Base-by-base conservation (phyloP, 2,888 invertebrate species). In the Sinotaia quadrata region DNA sequence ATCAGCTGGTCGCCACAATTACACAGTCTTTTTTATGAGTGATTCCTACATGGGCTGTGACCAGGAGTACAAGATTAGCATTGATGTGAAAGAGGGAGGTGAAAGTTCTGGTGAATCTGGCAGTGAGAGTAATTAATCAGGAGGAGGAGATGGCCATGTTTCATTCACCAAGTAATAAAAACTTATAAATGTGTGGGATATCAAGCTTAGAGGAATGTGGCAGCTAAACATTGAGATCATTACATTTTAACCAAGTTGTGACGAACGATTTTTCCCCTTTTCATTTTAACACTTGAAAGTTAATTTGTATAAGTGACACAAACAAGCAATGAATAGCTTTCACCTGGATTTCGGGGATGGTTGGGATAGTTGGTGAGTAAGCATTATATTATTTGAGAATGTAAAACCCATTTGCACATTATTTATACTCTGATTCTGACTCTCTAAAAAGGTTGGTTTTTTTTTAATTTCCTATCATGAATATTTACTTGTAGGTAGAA, bases 31-130 rank as follows among this genome's bases (percentile, higher is more conserved):
- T 90, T 99, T 96, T 89, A 99, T 99, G 97, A 97, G 97, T 82
- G 99, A 99, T 89, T 95, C 98, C 0, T 99, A 99, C 89, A 92
- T 99, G 85, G 99, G 99, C 10, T 99, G 98, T 84, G 99, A 99
- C 91, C 99, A 99, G 89, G 99, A 99, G 89, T 99, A 99, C 90
- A 94, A 95, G 89, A 96, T 99, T 76, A 78, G 77, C 33, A 79
- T 90, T 63, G 84, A 87, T 67, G 88, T 90, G 33, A 79, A 77
- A 57, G 82, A 84, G 67, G 83, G 82, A 7, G 81, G 79, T 18
- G 79, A 80, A 52, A 79, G 74, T 34, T 79, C 79, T 52, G 75
- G 73, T 7, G 82, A 79, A n/a, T 81, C 81, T 59, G 81, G 80
- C 63, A 81, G 81, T 71, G 81, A 83, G 44, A 80, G 75, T 57